phyloP scores from a whole-genome alignment of 2,888 invertebrate genomes.

The Pachliopta kotzebuea region DNA sequence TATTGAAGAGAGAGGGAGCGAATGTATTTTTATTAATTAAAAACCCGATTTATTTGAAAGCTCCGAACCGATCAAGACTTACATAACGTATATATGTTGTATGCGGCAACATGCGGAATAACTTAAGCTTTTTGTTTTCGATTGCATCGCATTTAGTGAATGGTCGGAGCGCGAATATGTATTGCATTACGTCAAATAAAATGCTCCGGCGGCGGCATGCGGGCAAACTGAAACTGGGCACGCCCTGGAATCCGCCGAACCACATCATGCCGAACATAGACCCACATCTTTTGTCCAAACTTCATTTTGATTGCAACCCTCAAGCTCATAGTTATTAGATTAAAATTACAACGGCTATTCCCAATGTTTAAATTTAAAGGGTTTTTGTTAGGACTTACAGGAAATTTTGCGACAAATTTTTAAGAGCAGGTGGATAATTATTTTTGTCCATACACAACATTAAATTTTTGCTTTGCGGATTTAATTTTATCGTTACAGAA shows the following conservation, averaged over 20 bases:
- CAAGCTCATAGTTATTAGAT: conserved; percentile 42
- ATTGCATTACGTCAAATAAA: conserved; percentile 45
- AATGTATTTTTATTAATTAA: conserved; percentile 21
- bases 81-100: conserved; percentile 23
- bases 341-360: conserved; percentile 37
- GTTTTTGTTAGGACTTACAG: conserved; percentile 57
- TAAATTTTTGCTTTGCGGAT: conserved; percentile 34
- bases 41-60: conserved; percentile 29
- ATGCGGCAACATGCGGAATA: conserved; percentile 18
- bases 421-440: conserved; percentile 57
- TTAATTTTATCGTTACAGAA: conserved; percentile 6
- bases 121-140: conserved; percentile 45
- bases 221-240: conserved; percentile 48
- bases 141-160: conserved; percentile 48
- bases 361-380: conserved; percentile 30
- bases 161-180: conserved; percentile 38
- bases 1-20: conserved; percentile 10
- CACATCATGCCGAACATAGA: conserved; percentile 45
- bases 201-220: conserved; percentile 55
- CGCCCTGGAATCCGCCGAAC: conserved; percentile 54
- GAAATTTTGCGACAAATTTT: conserved; percentile 67
- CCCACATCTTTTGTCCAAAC: conserved; percentile 43
- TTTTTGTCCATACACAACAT: conserved; percentile 40
- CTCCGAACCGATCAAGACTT: conserved; percentile 24
- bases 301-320: conserved; percentile 50